Base-by-base conservation (phyloP, 2,113 vertebrate genomes). In the Halcyon malimbica region DNA sequence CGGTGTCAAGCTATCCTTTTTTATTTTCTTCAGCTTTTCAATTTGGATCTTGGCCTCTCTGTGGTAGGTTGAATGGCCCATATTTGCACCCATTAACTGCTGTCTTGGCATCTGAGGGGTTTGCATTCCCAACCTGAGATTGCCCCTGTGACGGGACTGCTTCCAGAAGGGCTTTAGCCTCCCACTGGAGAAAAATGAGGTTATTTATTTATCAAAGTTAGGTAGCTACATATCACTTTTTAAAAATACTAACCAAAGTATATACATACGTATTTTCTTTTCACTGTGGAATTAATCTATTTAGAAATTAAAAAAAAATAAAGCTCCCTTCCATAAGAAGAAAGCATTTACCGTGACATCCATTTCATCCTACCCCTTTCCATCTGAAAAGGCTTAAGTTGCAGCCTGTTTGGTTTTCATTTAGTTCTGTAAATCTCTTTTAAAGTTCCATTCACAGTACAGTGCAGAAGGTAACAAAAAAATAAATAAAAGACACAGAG, bases 401-500 rank as follows among this genome's bases (percentile, higher is more conserved):
- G 33, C 19, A 10, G 33, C 35, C 59, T 80, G 25, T 60, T 95
- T 93, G 17, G 19, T 68, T 94, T 95, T 88, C n/a, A 31, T 50
- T 83, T 78, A 41, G 24, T 83, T 73, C 62, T 77, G 20, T 46
- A 68, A 77, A 88, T 94, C 29, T 69, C 19, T 78, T 85, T 93
- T 44, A 77, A 94, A 67, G 68, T 79, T 96, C 16, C 6, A 87
- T 83, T 94, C 53, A 73, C 0, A 12, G 31, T 59, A 19, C 69
- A 31, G 35, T 90, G 51, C 54, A 68, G 53, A 85, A 65, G 13
- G 15, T 20, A n/a, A 70, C 48, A 68, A 29, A 79, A 42, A 42
- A 16, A 42, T 42, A 26, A 59, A n/a, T 7, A 59, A 59, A 11
- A 59, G 29, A 42, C 1, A 2, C 0, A 1, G 42, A 1, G 42